Evolutionary conservation across 2,888 invertebrate genomes (phyloP), one percentile per base, ranked within the genome.

Genomic region (Agonum fuliginosum): DNA sequence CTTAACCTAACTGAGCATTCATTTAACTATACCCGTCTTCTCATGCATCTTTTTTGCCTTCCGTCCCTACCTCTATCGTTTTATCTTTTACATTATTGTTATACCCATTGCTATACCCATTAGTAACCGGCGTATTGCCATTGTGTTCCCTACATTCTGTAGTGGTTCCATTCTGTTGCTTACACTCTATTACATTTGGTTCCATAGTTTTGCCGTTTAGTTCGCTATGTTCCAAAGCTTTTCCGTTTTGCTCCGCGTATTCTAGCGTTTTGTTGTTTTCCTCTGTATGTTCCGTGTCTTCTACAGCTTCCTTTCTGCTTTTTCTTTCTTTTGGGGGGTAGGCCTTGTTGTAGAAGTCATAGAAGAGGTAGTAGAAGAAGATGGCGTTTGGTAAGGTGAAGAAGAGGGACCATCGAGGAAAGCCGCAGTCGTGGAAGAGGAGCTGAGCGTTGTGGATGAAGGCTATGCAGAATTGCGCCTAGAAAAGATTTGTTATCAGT

Each of bases 361-460:
- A 92, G 88, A 98, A 98, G 79, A 98, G 91, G 85, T 95, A 92
- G 86, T 97, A 95, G 89, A 98, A 98, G 90, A 98, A 95, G 71
- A 97, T 91, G 6, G 95, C 95, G 87, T 98, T 97, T 6, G 95
- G 93, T 17, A 96, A 90, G 69, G 96, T 97, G 86, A 97, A 93
- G 83, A 91, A 90, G 46, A 95, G 91, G 5, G 94, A 91, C 91
- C 94, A 95, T 81, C 92, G 90, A 1, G 97, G 97, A 86, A 96
- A 98, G 69, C 94, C 94, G 87, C 97, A 98, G 81, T 95, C 95
- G 83, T 93, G 92, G 88, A 95, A 92, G 46, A 97, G 87, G 8
- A 97, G 89, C 85, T 96, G 96, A 78, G 93, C 93, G 20, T 94
- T 95, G 86, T 97, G 97, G 24, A 94, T 84, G 87, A 97, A 96